Base-by-base conservation (phyloP, 2,113 vertebrate species). In the Limnothrissa miodon region DNA sequence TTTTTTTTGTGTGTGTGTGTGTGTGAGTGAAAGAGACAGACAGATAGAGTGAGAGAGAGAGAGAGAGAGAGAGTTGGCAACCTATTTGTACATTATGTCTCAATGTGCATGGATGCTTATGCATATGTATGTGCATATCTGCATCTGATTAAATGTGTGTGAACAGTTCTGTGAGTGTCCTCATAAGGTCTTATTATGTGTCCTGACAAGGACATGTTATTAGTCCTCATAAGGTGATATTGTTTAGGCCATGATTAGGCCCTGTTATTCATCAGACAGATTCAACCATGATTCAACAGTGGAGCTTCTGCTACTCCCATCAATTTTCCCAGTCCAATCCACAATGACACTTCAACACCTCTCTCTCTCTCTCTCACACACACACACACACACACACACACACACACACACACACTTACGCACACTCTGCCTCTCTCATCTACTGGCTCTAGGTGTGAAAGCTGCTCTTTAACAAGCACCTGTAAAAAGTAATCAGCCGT, bases 401-500 rank as follows among this genome's bases (percentile, higher is more conserved):
- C 80, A 33, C 62, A 82, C 66, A 82, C n/a, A 79, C 45, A 80
- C 81, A 53, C 56, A 70, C n/a, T n/a, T n/a, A n/a, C n/a, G n/a
- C 78, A 78, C n/a, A 36, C 48, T 36, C 51, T 82, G 45, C 74
- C 81, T 56, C 39, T 84, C 78, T 80, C 42, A 82, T 85, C 80
- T 80, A 80, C 78, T 74, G 39, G 78, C 84, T 39, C 66, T 83
- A 45, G 83, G 82, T 83, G 85, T 81, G 83, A 85, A 84, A 87
- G 48, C 56, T 80, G 59, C 39, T 78, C 79, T 88, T 90, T 90
- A 89, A 90, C 89, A 88, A 87, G 87, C 82, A 90, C 86, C 89
- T 90, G 89, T 89, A 89, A 89, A 88, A 82, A 83, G 83, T 90
- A 91, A 87, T 84, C 83, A 89, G 89, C 59, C 86, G 39, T 90